Conservation (phyloP, 2,888 invertebrate genomes). For the Brachypalpus laphriformis region DNA sequence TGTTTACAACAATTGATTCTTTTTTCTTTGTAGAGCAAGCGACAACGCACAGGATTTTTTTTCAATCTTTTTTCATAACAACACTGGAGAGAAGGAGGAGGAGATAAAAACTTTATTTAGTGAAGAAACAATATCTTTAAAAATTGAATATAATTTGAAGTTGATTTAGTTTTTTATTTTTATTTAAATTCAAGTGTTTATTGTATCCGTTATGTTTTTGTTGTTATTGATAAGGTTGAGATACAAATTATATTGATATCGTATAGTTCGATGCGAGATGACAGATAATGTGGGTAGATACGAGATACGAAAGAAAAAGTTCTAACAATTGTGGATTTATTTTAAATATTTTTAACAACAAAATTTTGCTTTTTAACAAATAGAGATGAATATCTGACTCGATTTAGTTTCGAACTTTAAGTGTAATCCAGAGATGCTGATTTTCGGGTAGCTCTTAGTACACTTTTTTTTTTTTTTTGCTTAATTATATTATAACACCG, state of each 20-base stretch:
- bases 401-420: constrained; percentile 39
- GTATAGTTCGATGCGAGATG: constrained; percentile 52
- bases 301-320: constrained; percentile 1
- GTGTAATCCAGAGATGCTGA: constrained; percentile 44
- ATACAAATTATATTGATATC: constrained; percentile 43
- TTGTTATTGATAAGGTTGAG: constrained; percentile 40
- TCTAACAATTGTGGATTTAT: background rate
- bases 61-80: background rate
- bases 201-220: constrained; percentile 4
- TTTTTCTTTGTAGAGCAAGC: constrained; percentile 34
- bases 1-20: constrained; percentile 45
- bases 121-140: background rate
- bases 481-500: constrained; percentile 75
- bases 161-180: constrained; percentile 17
- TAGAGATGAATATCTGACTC: constrained; percentile 34
- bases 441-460: constrained; percentile 20
- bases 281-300: constrained; percentile 31
- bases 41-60: constrained; percentile 44
- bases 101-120: constrained; percentile 14
- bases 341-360: constrained; percentile 2
- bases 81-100: constrained; percentile 23
- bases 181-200: background rate
- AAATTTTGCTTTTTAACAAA: constrained; percentile 7
- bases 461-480: constrained; percentile 33
- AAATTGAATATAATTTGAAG: constrained; percentile 38